These are phyloP conservation scores for Isoperla grammatica DNA, from an alignment of 2,888 invertebrate genomes.

Conservation along the genomic window DNA sequence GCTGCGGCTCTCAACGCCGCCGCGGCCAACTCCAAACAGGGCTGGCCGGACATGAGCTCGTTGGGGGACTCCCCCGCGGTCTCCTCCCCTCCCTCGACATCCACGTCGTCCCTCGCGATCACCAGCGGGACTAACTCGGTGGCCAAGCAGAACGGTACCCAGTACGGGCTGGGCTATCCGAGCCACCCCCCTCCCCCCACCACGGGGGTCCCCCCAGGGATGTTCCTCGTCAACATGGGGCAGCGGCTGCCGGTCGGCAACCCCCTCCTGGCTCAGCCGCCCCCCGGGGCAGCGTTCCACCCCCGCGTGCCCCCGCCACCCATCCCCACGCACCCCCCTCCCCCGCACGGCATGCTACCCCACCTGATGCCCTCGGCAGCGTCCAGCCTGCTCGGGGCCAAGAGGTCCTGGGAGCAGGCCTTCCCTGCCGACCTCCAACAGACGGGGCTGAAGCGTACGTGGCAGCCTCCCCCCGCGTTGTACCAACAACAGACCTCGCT, in stretches of 20 bases:
- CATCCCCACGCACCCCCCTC: conserved; percentile 24
- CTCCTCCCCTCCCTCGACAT: background rate
- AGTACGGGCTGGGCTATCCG: conserved; percentile 27
- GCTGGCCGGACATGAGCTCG: background rate
- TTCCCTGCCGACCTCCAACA: conserved; percentile 49
- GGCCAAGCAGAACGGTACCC: background rate
- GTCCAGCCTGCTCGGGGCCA: conserved; percentile 48
- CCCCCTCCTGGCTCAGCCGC: conserved; percentile 21
- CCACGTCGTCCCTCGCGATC: background rate
- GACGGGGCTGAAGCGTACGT: conserved; percentile 31
- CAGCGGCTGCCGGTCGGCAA: conserved; percentile 22
- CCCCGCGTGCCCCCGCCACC: conserved; percentile 35
- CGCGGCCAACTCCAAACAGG: background rate
- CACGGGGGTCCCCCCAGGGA: conserved; percentile 19
- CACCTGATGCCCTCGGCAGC: conserved; percentile 39
- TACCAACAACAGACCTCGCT: conserved; percentile 41
- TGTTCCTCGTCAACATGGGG: conserved; percentile 28
- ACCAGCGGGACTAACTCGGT: background rate
- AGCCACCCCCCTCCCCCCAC: conserved; percentile 22
- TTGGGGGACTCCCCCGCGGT: background rate
- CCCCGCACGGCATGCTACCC: conserved; percentile 28
- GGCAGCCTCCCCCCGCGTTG: conserved; percentile 34
- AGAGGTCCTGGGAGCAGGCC: conserved; percentile 66
- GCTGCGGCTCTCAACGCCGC: conserved; percentile 42
- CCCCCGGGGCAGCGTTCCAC: conserved; percentile 38